Evolutionary conservation across 1,140 invertebrate species (phyloP).

Genomic region (Telenomus remus): DNA sequence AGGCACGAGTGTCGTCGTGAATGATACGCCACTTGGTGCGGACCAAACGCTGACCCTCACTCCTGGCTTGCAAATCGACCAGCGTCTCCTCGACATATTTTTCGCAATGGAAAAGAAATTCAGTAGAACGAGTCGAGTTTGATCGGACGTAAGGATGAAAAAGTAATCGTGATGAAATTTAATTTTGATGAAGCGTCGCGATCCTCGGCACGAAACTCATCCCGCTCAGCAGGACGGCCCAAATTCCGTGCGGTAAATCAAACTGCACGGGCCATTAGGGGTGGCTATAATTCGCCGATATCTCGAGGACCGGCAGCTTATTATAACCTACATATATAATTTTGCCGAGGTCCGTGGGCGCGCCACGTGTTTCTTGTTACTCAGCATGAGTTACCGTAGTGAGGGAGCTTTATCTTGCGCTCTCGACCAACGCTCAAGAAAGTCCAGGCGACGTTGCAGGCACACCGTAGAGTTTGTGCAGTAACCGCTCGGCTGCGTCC

Average conservation of each 20-base stretch:
- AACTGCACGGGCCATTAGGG: constrained; percentile 72
- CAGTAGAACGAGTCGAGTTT: no score
- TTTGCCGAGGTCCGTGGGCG: constrained; percentile 65
- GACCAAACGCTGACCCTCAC: constrained; percentile 21
- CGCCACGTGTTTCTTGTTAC: constrained; percentile 46
- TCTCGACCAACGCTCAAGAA: constrained; percentile 29
- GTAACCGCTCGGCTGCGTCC: constrained; percentile 19
- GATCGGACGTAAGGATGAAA: no score
- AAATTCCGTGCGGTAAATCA: constrained; percentile 72
- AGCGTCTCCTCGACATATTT: constrained; percentile 50
- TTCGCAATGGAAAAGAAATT: neutral
- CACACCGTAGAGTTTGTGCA: constrained; percentile 15
- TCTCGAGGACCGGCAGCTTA: constrained; percentile 74
- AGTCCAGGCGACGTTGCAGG: constrained; percentile 15
- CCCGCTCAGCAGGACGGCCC: constrained; percentile 9
- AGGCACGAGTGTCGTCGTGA: constrained; percentile 54
- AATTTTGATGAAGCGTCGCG: no score
- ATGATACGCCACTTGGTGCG: constrained; percentile 57
- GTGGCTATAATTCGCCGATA: constrained; percentile 74
- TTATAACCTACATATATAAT: constrained; percentile 75
- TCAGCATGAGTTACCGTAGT: constrained; percentile 20
- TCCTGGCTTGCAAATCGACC: constrained; percentile 2
- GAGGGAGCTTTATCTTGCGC: constrained; percentile 38
- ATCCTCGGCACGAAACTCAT: no score
- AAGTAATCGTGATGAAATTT: no score